Evolutionary conservation across 2,797 vertebrate species (phyloP).

Genomic region (Neosilurus hyrtlii): DNA sequence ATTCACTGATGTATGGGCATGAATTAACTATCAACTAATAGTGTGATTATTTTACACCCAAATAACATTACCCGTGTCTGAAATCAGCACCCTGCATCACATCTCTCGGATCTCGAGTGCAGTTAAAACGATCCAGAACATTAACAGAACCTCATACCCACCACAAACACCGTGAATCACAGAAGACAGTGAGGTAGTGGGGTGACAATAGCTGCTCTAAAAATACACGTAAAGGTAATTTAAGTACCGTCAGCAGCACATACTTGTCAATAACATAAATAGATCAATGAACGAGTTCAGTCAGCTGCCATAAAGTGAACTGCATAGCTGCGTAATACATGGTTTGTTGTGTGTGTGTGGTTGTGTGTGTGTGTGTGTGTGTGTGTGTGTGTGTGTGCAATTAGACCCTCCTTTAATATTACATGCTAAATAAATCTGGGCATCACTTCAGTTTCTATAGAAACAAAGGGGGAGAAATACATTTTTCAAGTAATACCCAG

Average conservation of each 20-base stretch:
- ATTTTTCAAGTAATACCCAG: background rate
- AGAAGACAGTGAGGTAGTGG: conserved; percentile 7
- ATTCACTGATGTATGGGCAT: background rate
- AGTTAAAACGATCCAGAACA: background rate
- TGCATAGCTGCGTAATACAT: background rate
- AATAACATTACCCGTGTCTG: background rate
- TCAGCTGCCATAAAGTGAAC: conserved; percentile 10
- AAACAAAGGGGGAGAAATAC: background rate
- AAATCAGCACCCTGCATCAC: background rate
- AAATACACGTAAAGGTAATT: conserved; percentile 36
- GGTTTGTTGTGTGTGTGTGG: background rate
- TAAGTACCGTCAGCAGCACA: conserved; percentile 32
- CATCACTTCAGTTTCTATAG: background rate
- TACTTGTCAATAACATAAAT: conserved; percentile 34
- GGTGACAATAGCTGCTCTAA: conserved; percentile 45
- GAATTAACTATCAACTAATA: background rate
- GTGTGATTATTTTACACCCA: background rate
- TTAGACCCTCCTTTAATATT: background rate
- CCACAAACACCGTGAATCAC: conserved; percentile 29
- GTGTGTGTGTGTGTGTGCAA: background rate
- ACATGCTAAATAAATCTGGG: background rate
- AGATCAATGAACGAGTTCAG: background rate
- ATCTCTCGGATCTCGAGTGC: background rate
- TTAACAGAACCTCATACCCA: background rate
- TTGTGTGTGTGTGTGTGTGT: too few species aligned